Percentiles rank a stretch among this genome's conserved stretches.
phyloP scores from a whole-genome alignment of 2,888 invertebrate species.

The Myopa tessellatipennis region DNA sequence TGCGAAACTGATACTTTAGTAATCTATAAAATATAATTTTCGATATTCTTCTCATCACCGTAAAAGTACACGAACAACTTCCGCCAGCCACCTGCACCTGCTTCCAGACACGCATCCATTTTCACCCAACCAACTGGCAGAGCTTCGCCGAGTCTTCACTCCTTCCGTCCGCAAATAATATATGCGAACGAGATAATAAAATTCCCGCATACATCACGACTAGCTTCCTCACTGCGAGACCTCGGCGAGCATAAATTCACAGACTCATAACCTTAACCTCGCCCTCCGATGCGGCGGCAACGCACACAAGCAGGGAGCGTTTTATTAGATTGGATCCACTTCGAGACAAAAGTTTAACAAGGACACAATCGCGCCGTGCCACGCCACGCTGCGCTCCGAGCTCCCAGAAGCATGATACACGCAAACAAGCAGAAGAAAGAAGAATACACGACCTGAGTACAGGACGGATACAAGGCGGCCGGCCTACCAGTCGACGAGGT shows the following conservation, averaged over 20 bases:
- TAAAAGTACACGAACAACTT: background rate
- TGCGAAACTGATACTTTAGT: too few species aligned
- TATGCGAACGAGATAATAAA: constrained; percentile 40
- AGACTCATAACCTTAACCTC: constrained; percentile 8
- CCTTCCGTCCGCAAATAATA: constrained; percentile 20
- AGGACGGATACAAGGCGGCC: too few species aligned
- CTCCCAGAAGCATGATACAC: constrained; percentile 32
- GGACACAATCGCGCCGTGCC: constrained; percentile 11
- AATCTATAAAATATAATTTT: too few species aligned
- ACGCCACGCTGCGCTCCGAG: background rate
- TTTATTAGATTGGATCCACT: constrained; percentile 60
- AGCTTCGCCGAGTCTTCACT: background rate
- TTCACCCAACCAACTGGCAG: background rate
- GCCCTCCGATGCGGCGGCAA: constrained; percentile 22
- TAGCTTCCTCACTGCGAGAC: background rate
- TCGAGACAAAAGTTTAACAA: constrained; percentile 44
- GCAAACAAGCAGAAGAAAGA: background rate
- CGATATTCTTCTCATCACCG: background rate
- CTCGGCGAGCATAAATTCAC: constrained; percentile 23
- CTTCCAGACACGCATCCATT: too few species aligned
- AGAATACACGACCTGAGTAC: background rate
- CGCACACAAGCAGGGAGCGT: constrained; percentile 58
- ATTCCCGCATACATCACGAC: constrained; percentile 31
- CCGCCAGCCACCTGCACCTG: constrained; percentile 1
- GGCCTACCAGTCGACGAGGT: background rate